Base-by-base conservation (phyloP, 1,140 invertebrate genomes). In the Rhyzopertha dominica region DNA sequence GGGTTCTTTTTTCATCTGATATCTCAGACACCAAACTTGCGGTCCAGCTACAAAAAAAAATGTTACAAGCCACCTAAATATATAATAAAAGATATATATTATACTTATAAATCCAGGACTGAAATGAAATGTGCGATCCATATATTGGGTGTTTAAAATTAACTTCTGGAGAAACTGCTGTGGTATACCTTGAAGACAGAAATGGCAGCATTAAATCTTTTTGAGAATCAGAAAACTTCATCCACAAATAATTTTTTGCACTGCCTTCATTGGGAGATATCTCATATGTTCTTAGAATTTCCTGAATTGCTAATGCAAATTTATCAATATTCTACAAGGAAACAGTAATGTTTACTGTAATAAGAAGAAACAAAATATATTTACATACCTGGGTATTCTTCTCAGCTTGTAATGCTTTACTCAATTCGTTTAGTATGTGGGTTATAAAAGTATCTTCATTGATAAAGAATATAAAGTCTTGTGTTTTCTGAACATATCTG, bases 251-350 rank as follows among this genome's bases (percentile, higher is more conserved):
- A 49, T 80, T 80, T 48, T 74, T 76, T 10, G 30, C 20, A 34
- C 54, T 53, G 5, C 65, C 68, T 2, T 74, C 73, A 38, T 72
- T 67, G 2, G 82, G 81, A 10, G 76, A 77, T 39, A 88, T 83
- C 9, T 78, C 73, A 41, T 80, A 84, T 1, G 74, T 70, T 58
- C 79, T 82, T 31, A 89, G 61, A 49, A 84, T 83, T 62, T 86
- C 84, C 67, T 87, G 78, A 51, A 89, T 87, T 9, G 84, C 85
- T 39, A 86, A 60, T 5, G 81, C 80, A 61, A 82, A 83, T 50
- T 77, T 74, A 58, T 83, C 80, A 71, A 81, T 81, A 49, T 77
- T 79, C 68, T 80, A 63, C 7, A 69, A 68, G 18, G 39, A 52
- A 30, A 5, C 8, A 28, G 7, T 16, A 17, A 17, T 39, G 17